Conservation (phyloP, 2,888 invertebrate genomes). For the Drosophila picticornis region DNA sequence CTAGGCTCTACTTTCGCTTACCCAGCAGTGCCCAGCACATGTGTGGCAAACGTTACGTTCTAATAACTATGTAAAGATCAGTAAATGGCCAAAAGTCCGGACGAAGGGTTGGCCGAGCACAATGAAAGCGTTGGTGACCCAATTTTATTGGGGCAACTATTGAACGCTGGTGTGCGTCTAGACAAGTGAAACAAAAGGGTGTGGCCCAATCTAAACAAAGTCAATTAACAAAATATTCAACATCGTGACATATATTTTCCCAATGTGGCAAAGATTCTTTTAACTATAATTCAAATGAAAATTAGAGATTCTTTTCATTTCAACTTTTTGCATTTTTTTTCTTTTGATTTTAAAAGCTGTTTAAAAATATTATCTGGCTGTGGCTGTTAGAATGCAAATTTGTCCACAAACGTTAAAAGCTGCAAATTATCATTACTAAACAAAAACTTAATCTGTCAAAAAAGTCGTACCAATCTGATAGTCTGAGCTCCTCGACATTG, state of each 20-base stretch:
- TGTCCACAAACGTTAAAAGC: not conserved
- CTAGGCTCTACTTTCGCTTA: slow-evolving; percentile 56
- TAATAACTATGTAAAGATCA: slow-evolving; percentile 71
- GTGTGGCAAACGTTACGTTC: slow-evolving; percentile 76
- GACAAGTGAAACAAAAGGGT: slow-evolving; percentile 35
- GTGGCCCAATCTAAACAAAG: slow-evolving; percentile 19
- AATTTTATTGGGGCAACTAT: slow-evolving; percentile 45
- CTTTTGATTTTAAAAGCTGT: not conserved
- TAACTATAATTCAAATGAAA: not conserved
- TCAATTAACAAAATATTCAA: slow-evolving; percentile 2
- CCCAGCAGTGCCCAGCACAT: slow-evolving; percentile 26
- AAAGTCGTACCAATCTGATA: not conserved
- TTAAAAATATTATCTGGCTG: not conserved
- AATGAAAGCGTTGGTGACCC: slow-evolving; percentile 41
- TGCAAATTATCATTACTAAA: not conserved
- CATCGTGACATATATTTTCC: not conserved
- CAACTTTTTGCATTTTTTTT: not conserved
- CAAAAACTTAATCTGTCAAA: not conserved
- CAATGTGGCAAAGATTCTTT: not conserved
- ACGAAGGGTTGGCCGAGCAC: slow-evolving; percentile 53
- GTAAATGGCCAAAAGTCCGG: slow-evolving; percentile 38
- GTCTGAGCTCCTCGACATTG: not conserved
- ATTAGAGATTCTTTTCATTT: not conserved
- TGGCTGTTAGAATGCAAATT: not conserved
- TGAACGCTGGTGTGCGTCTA: slow-evolving; percentile 6